Conservation (phyloP, 2,888 invertebrate genomes). For the Cosmia pyralina region DNA sequence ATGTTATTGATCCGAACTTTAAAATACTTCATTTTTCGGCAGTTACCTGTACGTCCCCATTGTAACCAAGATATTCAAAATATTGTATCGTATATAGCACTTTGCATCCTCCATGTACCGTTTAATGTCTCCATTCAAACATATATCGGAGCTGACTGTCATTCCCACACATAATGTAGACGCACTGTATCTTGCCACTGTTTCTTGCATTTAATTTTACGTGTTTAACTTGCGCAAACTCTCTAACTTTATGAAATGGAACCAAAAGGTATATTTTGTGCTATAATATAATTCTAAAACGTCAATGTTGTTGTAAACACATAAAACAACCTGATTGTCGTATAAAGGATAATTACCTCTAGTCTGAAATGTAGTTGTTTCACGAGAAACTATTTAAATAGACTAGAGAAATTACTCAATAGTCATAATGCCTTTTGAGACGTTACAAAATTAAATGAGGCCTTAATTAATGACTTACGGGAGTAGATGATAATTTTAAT, state of each 20-base stretch:
- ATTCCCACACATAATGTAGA: constrained; percentile 32
- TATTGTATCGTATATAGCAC: constrained; percentile 2
- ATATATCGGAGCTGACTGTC: constrained; percentile 5
- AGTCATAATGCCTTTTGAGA: constrained; percentile 52
- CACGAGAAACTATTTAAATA: constrained; percentile 51
- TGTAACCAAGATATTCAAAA: constrained; percentile 14
- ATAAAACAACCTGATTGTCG: constrained; percentile 49
- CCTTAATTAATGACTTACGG: constrained; percentile 57
- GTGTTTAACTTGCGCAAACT: constrained; percentile 49
- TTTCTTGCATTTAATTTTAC: constrained; percentile 82
- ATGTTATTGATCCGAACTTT: background rate
- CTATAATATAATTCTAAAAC: constrained; percentile 60
- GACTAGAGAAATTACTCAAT: constrained; percentile 55
- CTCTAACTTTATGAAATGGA: constrained; percentile 48
- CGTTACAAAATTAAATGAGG: constrained; percentile 58
- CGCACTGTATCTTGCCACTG: constrained; percentile 80
- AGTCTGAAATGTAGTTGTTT: constrained; percentile 64
- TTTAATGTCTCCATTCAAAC: background rate
- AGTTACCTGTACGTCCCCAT: constrained; percentile 1
- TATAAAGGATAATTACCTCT: constrained; percentile 60
- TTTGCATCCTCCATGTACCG: constrained; percentile 4
- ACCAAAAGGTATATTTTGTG: constrained; percentile 61
- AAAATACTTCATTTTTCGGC: background rate
- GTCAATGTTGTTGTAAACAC: constrained; percentile 22
- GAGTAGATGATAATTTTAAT: constrained; percentile 52